Base-by-base conservation (phyloP, 1,140 invertebrate genomes). In the Diabrotica virgifera region DNA sequence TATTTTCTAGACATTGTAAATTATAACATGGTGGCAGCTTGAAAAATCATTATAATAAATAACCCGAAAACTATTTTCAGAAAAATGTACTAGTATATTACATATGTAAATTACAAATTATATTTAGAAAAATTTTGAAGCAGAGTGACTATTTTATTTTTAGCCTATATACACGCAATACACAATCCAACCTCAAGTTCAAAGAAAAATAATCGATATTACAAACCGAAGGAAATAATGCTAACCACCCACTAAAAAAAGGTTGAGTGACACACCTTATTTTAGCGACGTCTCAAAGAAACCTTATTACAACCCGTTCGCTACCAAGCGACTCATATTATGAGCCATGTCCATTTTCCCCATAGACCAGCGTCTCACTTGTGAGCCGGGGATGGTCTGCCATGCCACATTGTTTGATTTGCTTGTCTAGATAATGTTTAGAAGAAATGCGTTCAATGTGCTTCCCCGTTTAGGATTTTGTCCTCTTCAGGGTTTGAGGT, bases 171-270 rank as follows among this genome's bases (percentile, higher is more conserved):
- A 46, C 40, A 46, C 40, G n/a, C 8, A n/a, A 46, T 46, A 46
- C 40, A 46, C 40, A 46, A 46, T 46, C 40, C 40, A 46, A 46
- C 40, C n/a, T 8, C 8, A 46, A 55, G 11, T 52, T 12, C 13
- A 55, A 55, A 55, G 7, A 55, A 24, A 14, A 35, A 55, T 0
- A 55, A 55, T 55, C n/a, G 40, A 46, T 46, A 46, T 46, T 46
- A 46, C 40, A 46, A 46, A 46, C n/a, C 24, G 8, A 36, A 14
- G 24, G 11, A 24, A 13, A 55, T 24, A 36, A 13, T 10, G 13
- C 53, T 24, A 55, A 14, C n/a, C 24, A 55, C 53, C 53, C 53
- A 24, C 53, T 10, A 36, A 11, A 14, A 14, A 14, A 55, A 55
- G 9, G 12, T 13, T 2, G 2, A 14, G 13, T 6, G 5, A 55